Conservation (phyloP, 2,888 invertebrate species). For the Taenaris catops region DNA sequence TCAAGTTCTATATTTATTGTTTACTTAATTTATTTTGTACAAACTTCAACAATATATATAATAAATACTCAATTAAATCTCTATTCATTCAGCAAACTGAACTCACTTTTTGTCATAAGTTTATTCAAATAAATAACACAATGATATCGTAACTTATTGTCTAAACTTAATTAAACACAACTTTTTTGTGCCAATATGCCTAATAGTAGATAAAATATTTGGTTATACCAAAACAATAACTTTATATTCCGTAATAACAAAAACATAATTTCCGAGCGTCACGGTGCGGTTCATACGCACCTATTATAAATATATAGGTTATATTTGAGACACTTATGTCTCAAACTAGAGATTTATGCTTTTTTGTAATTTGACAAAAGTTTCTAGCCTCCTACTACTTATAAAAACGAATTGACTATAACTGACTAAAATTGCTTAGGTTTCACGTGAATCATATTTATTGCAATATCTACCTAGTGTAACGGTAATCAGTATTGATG, state of each 20-base stretch:
- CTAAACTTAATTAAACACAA: slow-evolving; percentile 81
- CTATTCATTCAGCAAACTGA: slow-evolving; percentile 79
- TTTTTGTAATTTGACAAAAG: too few species aligned
- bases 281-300: slow-evolving; percentile 23
- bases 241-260: slow-evolving; percentile 32
- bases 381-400: too few species aligned
- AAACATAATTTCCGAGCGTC: slow-evolving; percentile 22
- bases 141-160: slow-evolving; percentile 79
- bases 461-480: too few species aligned
- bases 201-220: slow-evolving; percentile 73
- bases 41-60: slow-evolving; percentile 82
- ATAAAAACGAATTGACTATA: too few species aligned
- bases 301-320: background rate
- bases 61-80: slow-evolving; percentile 80
- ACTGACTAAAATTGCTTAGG: too few species aligned
- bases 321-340: too few species aligned
- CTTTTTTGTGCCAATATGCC: slow-evolving; percentile 80
- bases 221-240: slow-evolving; percentile 65
- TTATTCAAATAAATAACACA: slow-evolving; percentile 72
- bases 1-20: slow-evolving; percentile 81
- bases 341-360: too few species aligned
- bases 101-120: slow-evolving; percentile 79
- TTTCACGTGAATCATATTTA: too few species aligned
- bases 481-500: too few species aligned
- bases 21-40: slow-evolving; percentile 82